These are phyloP conservation scores for Morelia viridis DNA, from an alignment of 2,797 vertebrate species.

Conservation along the genomic window DNA sequence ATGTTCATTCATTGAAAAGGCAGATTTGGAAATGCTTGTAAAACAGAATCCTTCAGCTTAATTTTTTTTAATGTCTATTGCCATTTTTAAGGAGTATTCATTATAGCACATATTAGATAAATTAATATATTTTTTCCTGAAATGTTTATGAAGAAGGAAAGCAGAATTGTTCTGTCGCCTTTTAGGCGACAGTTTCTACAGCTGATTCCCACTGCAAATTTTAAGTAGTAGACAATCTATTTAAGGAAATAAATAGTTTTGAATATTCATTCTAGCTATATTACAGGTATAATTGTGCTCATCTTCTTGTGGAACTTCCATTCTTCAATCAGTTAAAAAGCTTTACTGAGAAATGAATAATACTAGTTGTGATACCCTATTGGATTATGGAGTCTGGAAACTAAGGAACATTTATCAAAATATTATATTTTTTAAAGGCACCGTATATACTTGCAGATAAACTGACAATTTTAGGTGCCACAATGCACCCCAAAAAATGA, in stretches of 20 bases:
- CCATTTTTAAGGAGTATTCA: neutral
- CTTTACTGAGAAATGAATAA: neutral
- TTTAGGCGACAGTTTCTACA: neutral
- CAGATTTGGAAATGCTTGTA: neutral
- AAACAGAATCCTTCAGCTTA: neutral
- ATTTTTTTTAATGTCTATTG: neutral
- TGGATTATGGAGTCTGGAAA: neutral
- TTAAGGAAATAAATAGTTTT: neutral
- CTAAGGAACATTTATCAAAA: neutral
- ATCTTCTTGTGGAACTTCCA: neutral
- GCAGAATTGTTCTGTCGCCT: neutral
- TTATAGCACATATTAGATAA: neutral
- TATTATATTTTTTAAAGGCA: neutral
- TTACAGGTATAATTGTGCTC: neutral
- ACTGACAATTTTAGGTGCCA: neutral
- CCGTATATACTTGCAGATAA: neutral
- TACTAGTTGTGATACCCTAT: neutral
- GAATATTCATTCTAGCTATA: neutral
- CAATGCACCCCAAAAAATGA: neutral
- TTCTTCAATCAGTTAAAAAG: neutral
- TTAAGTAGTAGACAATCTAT: neutral
- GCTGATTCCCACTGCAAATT: neutral
- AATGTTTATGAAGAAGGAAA: neutral
- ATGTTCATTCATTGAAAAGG: neutral
- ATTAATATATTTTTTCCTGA: neutral